phyloP scores from a whole-genome alignment of 2,113 vertebrate species.

The Microcebus jonahi region DNA sequence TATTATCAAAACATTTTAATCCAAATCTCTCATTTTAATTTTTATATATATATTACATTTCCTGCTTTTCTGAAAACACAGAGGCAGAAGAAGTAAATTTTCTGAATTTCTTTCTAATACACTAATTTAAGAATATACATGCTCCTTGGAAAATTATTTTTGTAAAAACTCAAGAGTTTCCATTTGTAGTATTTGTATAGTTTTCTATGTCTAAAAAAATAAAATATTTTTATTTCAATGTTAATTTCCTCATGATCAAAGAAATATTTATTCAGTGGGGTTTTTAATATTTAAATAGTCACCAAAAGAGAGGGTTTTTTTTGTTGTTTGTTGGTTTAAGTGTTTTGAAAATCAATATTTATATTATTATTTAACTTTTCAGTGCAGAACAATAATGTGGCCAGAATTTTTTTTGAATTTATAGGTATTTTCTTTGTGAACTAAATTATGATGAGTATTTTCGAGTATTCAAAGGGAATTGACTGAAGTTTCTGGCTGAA shows the following conservation, averaged over 20 bases:
- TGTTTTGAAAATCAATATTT: background rate
- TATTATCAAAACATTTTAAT: background rate
- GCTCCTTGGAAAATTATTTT: background rate
- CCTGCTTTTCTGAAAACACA: background rate
- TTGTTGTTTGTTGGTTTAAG: background rate
- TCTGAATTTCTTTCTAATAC: background rate
- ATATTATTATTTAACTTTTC: background rate
- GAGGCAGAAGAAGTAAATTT: background rate
- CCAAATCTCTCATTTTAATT: background rate
- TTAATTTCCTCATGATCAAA: background rate
- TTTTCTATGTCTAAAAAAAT: background rate
- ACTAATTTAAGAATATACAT: background rate
- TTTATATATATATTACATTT: background rate
- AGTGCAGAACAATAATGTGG: background rate
- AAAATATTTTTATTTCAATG: background rate
- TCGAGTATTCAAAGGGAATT: background rate
- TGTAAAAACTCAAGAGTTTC: background rate
- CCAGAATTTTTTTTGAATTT: background rate
- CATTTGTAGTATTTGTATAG: background rate
- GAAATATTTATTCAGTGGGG: background rate
- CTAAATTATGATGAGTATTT: background rate
- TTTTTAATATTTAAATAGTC: background rate
- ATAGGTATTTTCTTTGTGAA: background rate
- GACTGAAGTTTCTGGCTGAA: no score
- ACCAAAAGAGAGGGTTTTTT: background rate